phyloP scores from a whole-genome alignment of 2,113 vertebrate species.

The Tupaia tana region DNA sequence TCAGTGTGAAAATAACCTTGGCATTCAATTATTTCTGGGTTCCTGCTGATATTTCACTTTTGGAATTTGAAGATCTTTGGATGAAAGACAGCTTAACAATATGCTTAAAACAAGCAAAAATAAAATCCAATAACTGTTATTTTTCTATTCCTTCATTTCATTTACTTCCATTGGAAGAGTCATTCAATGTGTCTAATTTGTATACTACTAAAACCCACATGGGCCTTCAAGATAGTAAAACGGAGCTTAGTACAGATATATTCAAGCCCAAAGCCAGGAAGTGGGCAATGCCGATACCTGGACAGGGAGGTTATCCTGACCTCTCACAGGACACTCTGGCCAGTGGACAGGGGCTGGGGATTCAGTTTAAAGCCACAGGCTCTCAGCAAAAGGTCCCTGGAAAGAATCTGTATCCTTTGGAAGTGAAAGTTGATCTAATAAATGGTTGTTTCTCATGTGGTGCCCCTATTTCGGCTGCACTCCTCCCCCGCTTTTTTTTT shows the following conservation, averaged over 20 bases:
- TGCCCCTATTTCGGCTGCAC: too few relatives aligned
- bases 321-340: not conserved
- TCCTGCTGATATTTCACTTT: not conserved
- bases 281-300: not conserved
- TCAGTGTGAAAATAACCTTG: not conserved
- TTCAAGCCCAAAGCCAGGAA: not conserved
- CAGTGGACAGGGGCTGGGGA: not conserved
- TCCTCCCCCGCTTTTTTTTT: too few relatives aligned
- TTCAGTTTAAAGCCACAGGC: not conserved
- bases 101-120: not conserved
- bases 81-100: constrained; percentile 9
- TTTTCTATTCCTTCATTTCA: not conserved
- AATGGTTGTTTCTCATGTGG: not conserved
- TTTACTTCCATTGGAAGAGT: not conserved
- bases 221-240: not conserved
- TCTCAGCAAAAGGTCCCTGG: not conserved
- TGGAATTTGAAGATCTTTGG: not conserved
- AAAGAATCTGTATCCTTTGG: not conserved
- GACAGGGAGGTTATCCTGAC: not conserved
- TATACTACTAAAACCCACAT: not conserved
- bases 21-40: not conserved
- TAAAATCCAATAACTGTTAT: not conserved
- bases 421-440: not conserved
- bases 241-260: not conserved
- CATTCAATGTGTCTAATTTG: not conserved